Conservation (phyloP, 2,113 vertebrate genomes). For the Pedionomus torquatus region DNA sequence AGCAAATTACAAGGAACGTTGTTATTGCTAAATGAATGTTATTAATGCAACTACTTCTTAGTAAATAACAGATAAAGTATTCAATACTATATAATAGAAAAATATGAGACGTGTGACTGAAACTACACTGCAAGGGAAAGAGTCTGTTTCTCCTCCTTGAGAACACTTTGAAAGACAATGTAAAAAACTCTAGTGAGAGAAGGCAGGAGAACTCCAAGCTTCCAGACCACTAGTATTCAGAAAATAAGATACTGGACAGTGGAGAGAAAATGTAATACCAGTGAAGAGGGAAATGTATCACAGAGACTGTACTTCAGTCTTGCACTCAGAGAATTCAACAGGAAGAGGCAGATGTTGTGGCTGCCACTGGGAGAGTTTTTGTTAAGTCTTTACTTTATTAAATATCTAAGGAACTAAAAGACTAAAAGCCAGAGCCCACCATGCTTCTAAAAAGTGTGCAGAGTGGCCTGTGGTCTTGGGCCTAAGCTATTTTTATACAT, state of each 20-base stretch:
- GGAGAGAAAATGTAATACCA: neutral
- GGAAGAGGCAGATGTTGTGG: neutral
- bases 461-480: neutral
- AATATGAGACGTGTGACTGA: neutral
- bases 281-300: neutral
- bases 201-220: neutral
- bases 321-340: neutral
- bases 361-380: neutral
- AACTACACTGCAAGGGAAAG: neutral
- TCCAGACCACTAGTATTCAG: neutral
- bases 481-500: neutral
- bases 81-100: neutral
- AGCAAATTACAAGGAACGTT: neutral
- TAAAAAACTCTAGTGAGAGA: neutral
- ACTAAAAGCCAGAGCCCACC: neutral
- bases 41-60: neutral
- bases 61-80: neutral
- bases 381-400: neutral
- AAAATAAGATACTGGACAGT: neutral
- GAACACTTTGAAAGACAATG: neutral
- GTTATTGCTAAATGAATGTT: neutral
- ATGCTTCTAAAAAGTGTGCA: neutral
- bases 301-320: neutral
- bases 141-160: neutral
- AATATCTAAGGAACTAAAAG: neutral